Base-by-base conservation (phyloP, 2,888 invertebrate genomes). In the Catocala sponsa region DNA sequence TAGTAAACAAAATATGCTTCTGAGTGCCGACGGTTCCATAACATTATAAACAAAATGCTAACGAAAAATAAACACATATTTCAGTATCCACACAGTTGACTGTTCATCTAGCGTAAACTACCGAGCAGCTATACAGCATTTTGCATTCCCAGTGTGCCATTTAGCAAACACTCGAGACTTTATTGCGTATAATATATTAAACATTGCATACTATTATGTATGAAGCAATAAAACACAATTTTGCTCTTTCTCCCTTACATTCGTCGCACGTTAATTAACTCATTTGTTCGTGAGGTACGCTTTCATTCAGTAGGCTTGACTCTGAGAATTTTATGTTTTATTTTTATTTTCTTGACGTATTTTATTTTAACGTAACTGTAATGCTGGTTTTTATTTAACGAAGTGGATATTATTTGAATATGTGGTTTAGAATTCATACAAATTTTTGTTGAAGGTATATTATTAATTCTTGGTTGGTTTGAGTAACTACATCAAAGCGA, bases 201-300 rank as follows among this genome's bases (percentile, higher is more conserved):
- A 47, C 62, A 62, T 54, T 47, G 56, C 56, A 62, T 54, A 49
- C 56, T 35, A 62, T 57, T 57, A 57, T 56, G 61, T 42, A 61
- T 50, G 50, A 50, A 63, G 46, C 54, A 63, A 74, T 70, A 63
- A 68, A 73, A 75, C 68, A 75, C 68, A 66, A 60, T 66, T 76
- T 61, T 59, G 65, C 74, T 76, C 59, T 70, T 70, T 55, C 56
- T 52, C 25, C 48, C 41, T 55, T 12, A 44, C 52, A 59, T 61
- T 66, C 55, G 64, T 63, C 54, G 62, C 55, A 47, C 54, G 55
- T 54, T 68, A 64, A 64, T 66, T 70, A 73, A 64, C 62, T 68
- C 63, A 63, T 65, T 70, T 67, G 68, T 76, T 65, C 33, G 59
- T 46, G 51, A 69, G 42, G 46, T 33, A 51, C 13, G 42, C 48